phyloP scores from a whole-genome alignment of 2,113 vertebrate species.

The Pelusios castaneus region DNA sequence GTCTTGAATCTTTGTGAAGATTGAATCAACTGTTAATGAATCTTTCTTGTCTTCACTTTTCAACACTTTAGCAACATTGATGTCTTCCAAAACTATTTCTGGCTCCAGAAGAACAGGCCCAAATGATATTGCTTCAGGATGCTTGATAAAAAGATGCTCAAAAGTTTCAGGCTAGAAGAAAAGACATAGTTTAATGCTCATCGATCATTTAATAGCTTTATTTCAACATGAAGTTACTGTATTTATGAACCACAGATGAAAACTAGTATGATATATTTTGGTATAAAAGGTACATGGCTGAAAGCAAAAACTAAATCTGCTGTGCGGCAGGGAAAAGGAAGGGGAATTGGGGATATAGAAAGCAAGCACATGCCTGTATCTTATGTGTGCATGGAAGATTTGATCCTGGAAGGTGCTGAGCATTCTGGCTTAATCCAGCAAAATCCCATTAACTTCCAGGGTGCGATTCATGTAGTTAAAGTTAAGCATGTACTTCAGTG shows the following conservation, averaged over 20 bases:
- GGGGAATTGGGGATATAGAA: neutral
- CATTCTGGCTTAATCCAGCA: neutral
- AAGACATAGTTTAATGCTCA: constrained; percentile 69
- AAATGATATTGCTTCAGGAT: constrained; percentile 74
- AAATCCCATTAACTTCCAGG: accelerated
- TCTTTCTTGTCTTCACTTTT: constrained; percentile 42
- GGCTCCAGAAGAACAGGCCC: constrained; percentile 86
- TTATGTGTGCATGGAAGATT: neutral
- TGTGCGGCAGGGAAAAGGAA: neutral
- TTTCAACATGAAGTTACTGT: neutral
- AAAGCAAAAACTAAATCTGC: neutral
- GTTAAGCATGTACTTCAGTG: neutral
- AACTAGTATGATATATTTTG: neutral
- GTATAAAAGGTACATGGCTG: neutral
- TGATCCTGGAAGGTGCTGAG: neutral
- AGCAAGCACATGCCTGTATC: neutral
- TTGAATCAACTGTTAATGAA: neutral
- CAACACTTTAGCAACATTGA: constrained; percentile 77
- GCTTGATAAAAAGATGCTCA: constrained; percentile 85
- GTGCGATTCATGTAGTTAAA: accelerated
- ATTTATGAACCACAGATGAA: constrained; percentile 2
- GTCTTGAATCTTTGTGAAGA: constrained; percentile 25
- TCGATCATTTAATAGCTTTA: neutral
- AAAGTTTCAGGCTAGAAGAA: constrained; percentile 85
- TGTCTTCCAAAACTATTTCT: constrained; percentile 85